Conservation (phyloP, 2,797 vertebrate species). For the Halcyon leucocephala region DNA sequence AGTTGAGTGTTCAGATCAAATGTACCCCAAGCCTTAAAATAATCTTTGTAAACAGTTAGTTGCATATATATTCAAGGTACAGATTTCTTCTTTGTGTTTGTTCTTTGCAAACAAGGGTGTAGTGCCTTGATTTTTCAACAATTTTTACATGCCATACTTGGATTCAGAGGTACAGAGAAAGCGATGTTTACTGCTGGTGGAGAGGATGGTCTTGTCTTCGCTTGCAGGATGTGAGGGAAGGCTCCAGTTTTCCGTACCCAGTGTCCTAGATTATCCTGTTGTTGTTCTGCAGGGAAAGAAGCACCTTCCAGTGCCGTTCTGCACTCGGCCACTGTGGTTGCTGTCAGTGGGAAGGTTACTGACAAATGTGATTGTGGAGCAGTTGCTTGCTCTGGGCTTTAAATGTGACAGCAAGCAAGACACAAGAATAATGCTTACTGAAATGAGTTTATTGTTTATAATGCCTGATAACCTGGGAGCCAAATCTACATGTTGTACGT, state of each 20-base stretch:
- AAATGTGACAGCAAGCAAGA: not conserved
- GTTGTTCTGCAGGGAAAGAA: not conserved
- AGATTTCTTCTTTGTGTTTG: not conserved
- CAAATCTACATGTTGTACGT: not conserved
- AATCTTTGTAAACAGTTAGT: not conserved
- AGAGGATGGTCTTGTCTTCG: not conserved
- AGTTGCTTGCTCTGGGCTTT: not conserved
- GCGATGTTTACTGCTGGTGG: not conserved
- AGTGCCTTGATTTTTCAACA: not conserved
- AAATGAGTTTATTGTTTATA: not conserved
- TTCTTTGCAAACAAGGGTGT: not conserved
- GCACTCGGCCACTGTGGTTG: not conserved
- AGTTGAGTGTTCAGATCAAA: not conserved
- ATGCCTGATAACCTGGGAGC: not conserved
- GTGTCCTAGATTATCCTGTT: not conserved
- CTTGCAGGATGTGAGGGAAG: not conserved
- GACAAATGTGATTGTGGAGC: not conserved
- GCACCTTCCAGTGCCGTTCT: not conserved
- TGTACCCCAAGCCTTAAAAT: not conserved
- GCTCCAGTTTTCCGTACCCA: not conserved
- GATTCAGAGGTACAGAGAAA: not conserved
- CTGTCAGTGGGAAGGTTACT: not conserved
- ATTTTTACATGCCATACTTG: not conserved
- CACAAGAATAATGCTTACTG: not conserved
- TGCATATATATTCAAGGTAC: not conserved